A percentile compares a stretch with the other conserved stretches of the same genome.
Evolutionary conservation across 2,888 invertebrate genomes (phyloP).

Genomic region (Copidosoma aretas): DNA sequence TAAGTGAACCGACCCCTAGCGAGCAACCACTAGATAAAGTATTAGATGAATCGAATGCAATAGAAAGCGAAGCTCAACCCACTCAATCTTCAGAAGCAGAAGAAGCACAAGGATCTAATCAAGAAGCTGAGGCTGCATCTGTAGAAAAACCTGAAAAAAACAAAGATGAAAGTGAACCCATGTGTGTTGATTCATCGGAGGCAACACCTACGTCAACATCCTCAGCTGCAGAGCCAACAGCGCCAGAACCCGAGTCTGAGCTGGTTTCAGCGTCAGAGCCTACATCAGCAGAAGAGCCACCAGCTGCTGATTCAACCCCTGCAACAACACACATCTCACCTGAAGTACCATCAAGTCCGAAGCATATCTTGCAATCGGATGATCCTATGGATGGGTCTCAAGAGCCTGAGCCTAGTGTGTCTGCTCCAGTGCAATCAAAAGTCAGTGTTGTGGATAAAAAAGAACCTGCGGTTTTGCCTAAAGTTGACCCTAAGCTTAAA

Average conservation of each 20-base stretch:
- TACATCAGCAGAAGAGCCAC: conserved; percentile 29
- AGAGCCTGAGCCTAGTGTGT: background rate
- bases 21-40: background rate
- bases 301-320: background rate
- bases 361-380: background rate
- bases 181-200: conserved; percentile 21
- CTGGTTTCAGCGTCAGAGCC: conserved; percentile 16
- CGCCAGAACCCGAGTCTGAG: background rate
- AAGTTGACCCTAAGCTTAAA: conserved; percentile 19
- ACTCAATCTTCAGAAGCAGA: conserved; percentile 16
- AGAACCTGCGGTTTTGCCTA: conserved; percentile 28
- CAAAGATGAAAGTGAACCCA: conserved; percentile 24
- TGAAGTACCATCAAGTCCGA: background rate
- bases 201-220: background rate
- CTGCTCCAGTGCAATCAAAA: background rate
- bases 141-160: conserved; percentile 15
- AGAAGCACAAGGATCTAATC: conserved; percentile 20
- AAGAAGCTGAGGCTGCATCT: conserved; percentile 6
- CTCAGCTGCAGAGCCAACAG: background rate
- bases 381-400: background rate
- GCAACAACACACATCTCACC: background rate
- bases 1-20: conserved; percentile 5
- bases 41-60: background rate
- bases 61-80: conserved; percentile 8
- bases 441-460: background rate